Conservation (phyloP, 2,888 invertebrate species). For the Galeopsomyia nigrocyanea region DNA sequence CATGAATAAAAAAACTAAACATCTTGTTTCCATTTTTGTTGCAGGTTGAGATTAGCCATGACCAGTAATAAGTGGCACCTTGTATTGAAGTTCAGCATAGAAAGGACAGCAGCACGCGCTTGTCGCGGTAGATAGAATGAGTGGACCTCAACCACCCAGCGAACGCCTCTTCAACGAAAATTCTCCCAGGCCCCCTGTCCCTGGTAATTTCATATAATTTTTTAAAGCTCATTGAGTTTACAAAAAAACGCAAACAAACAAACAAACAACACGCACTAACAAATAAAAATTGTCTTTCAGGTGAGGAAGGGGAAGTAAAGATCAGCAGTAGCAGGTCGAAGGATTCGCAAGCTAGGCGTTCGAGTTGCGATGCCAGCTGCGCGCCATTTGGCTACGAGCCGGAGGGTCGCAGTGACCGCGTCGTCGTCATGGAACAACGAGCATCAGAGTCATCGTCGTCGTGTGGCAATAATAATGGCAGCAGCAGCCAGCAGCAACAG, state of each 20-base stretch:
- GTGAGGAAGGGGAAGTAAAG: constrained; percentile 68
- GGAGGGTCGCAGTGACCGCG: constrained; percentile 72
- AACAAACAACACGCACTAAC: neutral
- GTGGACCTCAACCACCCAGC: constrained; percentile 66
- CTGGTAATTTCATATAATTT: constrained; percentile 74
- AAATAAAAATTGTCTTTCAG: constrained; percentile 49
- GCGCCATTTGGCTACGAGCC: constrained; percentile 73
- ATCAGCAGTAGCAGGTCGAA: constrained; percentile 48
- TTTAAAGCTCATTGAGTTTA: neutral
- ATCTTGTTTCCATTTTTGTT: constrained; percentile 50
- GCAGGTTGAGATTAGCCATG: constrained; percentile 68
- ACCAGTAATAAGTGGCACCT: constrained; percentile 65
- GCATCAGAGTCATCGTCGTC: constrained; percentile 70
- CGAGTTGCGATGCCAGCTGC: constrained; percentile 63
- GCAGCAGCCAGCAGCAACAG: constrained; percentile 65
- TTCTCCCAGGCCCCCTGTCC: constrained; percentile 87
- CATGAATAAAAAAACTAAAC: constrained; percentile 1
- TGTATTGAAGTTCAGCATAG: constrained; percentile 65
- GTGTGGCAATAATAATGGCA: constrained; percentile 69
- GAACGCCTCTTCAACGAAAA: constrained; percentile 72
- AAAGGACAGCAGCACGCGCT: constrained; percentile 64
- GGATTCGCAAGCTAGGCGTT: constrained; percentile 51
- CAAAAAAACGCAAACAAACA: too few species aligned
- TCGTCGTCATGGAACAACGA: constrained; percentile 70
- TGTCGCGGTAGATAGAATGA: constrained; percentile 68